Conservation (phyloP, 2,113 vertebrate species). For the Mus pahari region DNA sequence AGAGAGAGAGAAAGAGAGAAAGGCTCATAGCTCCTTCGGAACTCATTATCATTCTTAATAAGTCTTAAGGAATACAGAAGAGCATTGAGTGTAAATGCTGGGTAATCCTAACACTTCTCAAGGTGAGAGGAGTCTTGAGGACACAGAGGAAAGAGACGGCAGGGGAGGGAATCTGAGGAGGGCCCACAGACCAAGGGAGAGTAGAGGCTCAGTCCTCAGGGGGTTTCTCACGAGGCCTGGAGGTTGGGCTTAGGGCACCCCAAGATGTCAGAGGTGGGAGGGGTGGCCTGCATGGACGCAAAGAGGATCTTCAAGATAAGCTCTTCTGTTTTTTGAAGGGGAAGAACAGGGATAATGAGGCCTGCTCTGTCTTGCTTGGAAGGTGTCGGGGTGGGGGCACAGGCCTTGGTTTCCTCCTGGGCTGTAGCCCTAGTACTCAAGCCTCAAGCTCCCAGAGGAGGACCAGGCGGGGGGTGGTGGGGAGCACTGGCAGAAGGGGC, state of each 20-base stretch:
- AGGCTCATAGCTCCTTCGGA: conserved; percentile 94
- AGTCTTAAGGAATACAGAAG: conserved; percentile 99
- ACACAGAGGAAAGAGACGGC: conserved; percentile 88
- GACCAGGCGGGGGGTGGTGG: too few species aligned
- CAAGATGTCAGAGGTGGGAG: fast-evolving
- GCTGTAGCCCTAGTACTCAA: not conserved
- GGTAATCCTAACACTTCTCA: conserved; percentile 99
- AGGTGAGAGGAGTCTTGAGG: conserved; percentile 98
- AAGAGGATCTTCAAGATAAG: not conserved
- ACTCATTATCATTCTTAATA: conserved; percentile 99
- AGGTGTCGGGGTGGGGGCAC: not conserved
- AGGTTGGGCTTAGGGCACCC: not conserved
- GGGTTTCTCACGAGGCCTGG: not conserved
- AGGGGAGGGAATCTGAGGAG: conserved; percentile 74
- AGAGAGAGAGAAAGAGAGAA: conserved; percentile 86
- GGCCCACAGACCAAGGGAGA: conserved; percentile 47
- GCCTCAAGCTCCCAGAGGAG: not conserved
- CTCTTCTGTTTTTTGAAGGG: not conserved
- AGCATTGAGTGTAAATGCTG: conserved; percentile 98
- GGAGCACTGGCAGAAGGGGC: not conserved
- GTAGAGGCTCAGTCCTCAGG: conserved; percentile 4
- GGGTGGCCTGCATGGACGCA: conserved; percentile 55
- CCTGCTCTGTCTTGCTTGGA: not conserved
- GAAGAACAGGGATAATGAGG: not conserved
- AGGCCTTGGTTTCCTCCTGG: not conserved